Conservation (phyloP, 2,888 invertebrate genomes). For the Erebia epiphron region DNA sequence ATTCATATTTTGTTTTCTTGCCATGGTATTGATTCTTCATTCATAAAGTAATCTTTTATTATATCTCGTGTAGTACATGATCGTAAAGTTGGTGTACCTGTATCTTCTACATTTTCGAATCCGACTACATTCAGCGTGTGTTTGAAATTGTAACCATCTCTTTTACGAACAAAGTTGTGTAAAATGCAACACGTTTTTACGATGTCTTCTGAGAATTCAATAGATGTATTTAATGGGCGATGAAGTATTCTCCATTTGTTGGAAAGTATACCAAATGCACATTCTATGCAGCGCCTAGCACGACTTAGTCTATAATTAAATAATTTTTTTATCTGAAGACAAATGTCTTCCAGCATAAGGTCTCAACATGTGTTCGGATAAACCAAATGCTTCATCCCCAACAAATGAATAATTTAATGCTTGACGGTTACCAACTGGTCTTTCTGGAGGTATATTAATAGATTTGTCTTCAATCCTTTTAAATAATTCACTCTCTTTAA, state of each 20-base stretch:
- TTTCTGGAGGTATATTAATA: conserved; percentile 1
- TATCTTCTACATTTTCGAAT: conserved; percentile 17
- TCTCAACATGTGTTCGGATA: conserved; percentile 10
- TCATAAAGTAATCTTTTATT: conserved; percentile 2
- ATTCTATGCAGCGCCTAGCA: conserved; percentile 21
- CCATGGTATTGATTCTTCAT: conserved; percentile 4
- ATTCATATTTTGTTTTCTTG: conserved; percentile 4
- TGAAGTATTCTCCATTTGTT: conserved; percentile 26
- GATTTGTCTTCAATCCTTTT: conserved; percentile 4
- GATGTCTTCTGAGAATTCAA: conserved; percentile 22
- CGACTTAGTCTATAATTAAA: conserved; percentile 21
- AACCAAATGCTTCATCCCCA: conserved; percentile 14
- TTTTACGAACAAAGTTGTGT: conserved; percentile 23
- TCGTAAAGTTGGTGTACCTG: not conserved
- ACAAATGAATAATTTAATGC: conserved; percentile 2
- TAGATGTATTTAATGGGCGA: conserved; percentile 13
- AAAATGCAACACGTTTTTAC: conserved; percentile 22
- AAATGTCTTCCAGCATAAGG: conserved; percentile 17
- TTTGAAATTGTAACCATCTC: conserved; percentile 16
- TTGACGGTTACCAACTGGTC: conserved; percentile 4
- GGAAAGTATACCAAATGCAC: conserved; percentile 15
- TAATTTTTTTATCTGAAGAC: conserved; percentile 7
- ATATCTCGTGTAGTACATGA: conserved; percentile 1
- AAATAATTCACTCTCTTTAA: conserved; percentile 4
- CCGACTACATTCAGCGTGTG: conserved; percentile 16